phyloP scores from a whole-genome alignment of 2,113 vertebrate genomes.

The human (Homo sapiens) region DNA sequence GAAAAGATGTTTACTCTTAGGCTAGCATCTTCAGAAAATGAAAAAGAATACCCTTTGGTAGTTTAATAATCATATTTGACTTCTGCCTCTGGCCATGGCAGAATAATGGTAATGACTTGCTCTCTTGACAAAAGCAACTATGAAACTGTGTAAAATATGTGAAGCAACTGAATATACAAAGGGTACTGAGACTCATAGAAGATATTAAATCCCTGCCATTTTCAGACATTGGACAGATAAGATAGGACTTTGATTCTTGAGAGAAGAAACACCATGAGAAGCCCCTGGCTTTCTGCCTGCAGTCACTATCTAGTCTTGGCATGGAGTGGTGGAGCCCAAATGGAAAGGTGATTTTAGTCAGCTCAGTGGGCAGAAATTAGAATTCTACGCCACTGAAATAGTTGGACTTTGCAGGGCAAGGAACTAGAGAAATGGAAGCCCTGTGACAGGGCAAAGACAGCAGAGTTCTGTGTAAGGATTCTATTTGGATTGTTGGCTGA shows the following conservation, averaged over 20 bases:
- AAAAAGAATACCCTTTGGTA: background rate
- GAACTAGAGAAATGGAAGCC: background rate
- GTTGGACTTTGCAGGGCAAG: background rate
- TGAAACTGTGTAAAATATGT: background rate
- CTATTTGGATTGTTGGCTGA: background rate
- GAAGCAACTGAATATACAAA: background rate
- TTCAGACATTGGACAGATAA: background rate
- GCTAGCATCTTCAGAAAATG: background rate
- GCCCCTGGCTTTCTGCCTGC: background rate
- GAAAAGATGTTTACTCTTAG: background rate
- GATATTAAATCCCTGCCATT: background rate
- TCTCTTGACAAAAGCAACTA: background rate
- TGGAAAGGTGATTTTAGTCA: background rate
- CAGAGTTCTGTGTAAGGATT: background rate
- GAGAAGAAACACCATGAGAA: background rate
- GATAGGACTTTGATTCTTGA: background rate
- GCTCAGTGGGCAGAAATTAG: background rate
- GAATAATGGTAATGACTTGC: background rate
- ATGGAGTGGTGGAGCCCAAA: background rate
- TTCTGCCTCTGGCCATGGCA: background rate
- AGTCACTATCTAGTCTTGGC: background rate
- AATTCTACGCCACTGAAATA: background rate
- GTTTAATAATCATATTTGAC: background rate
- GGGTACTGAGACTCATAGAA: background rate
- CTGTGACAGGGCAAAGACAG: background rate